Evolutionary conservation across 2,113 vertebrate species (phyloP).

Genomic region (Chascanopsetta lugubris): DNA sequence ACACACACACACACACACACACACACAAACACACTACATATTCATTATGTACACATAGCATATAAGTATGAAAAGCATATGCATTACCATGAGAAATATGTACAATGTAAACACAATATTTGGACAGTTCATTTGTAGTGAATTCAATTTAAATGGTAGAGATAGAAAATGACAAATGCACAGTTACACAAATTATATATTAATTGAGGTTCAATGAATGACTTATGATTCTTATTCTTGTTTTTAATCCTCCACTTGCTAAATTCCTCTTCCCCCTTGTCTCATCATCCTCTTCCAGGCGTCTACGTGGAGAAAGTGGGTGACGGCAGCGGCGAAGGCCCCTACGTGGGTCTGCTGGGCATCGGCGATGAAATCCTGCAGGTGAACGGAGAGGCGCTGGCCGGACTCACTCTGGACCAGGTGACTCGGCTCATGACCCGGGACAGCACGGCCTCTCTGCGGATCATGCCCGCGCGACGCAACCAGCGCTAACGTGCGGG

Average conservation of each 20-base stretch:
- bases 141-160: no score
- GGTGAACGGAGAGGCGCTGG: conserved; percentile 88
- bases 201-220: no score
- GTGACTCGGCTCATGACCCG: conserved; percentile 84
- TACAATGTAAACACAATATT: no score
- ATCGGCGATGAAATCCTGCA: conserved; percentile 94
- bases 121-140: no score
- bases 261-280: background rate
- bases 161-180: background rate
- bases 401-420: conserved; percentile 84
- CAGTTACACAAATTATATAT: background rate
- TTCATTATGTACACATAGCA: no score
- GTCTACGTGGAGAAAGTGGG: conserved; percentile 92
- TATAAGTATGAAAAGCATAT: no score
- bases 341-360: conserved; percentile 87
- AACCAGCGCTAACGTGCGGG: conserved; percentile 75
- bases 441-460: conserved; percentile 82
- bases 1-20: no score
- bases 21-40: background rate
- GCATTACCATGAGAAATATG: no score
- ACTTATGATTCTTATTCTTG: background rate
- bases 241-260: background rate
- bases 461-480: conserved; percentile 86
- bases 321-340: conserved; percentile 83
- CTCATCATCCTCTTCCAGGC: conserved; percentile 71